These are phyloP conservation scores for Crioceris asparagi DNA, from an alignment of 2,888 invertebrate species.

Conservation along the genomic window DNA sequence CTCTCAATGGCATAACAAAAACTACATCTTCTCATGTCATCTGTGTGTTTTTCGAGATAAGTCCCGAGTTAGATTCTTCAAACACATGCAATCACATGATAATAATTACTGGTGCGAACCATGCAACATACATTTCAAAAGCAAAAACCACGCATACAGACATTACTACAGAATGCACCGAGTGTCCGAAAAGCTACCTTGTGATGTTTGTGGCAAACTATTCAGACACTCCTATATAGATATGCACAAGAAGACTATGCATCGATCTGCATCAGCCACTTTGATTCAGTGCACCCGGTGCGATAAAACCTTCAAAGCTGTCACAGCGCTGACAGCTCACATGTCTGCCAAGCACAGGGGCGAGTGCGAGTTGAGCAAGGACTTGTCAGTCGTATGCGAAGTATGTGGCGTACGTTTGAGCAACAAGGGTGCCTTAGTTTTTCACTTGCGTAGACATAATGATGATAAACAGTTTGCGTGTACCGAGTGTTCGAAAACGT, in stretches of 20 bases:
- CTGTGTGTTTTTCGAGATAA: conserved; percentile 26
- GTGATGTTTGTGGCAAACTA: conserved; percentile 39
- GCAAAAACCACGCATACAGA: conserved; percentile 14
- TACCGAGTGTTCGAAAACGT: conserved; percentile 32
- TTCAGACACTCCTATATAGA: conserved; percentile 26
- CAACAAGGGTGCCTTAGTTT: conserved; percentile 28
- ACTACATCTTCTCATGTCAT: conserved; percentile 29
- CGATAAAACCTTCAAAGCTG: conserved; percentile 34
- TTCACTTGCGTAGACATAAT: conserved; percentile 49
- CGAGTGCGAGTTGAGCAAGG: conserved; percentile 34
- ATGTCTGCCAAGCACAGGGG: conserved; percentile 29
- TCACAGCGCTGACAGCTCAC: conserved; percentile 35
- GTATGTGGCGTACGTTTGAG: conserved; percentile 29
- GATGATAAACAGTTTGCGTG: conserved; percentile 49
- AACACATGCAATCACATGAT: conserved; percentile 27
- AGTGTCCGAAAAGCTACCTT: conserved; percentile 37
- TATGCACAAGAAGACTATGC: conserved; percentile 13
- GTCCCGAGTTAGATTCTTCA: conserved; percentile 22
- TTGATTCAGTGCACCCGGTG: conserved; percentile 47
- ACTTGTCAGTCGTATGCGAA: conserved; percentile 37
- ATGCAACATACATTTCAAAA: conserved; percentile 23
- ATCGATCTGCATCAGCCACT: no score
- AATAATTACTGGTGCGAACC: conserved; percentile 26
- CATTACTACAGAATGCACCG: conserved; percentile 25
- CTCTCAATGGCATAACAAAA: conserved; percentile 28